Evolutionary conservation across 2,888 invertebrate genomes (phyloP).

Genomic region (Leptopilina drosophilae): DNA sequence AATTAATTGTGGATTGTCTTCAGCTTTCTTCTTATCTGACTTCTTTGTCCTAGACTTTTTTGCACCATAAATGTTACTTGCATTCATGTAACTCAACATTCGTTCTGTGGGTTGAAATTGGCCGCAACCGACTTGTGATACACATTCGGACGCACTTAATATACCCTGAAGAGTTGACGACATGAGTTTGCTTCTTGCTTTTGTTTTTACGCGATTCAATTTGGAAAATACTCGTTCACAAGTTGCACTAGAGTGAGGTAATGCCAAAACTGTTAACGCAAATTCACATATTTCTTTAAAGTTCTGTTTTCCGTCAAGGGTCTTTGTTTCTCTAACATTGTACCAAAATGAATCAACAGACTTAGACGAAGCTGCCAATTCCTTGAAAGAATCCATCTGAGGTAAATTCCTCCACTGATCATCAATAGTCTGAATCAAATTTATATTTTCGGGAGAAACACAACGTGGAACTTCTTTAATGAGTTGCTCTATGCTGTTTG

Average conservation of each 20-base stretch:
- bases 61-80: not conserved
- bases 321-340: not conserved
- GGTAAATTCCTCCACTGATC: slow-evolving; percentile 10
- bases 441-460: not conserved
- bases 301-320: not conserved
- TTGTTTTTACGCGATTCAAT: not conserved
- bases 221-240: not conserved
- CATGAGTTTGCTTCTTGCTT: not conserved
- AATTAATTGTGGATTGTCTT: too few relatives aligned
- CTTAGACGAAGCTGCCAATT: not conserved
- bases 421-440: slow-evolving; percentile 2
- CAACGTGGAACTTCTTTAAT: not conserved
- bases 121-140: not conserved
- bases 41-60: not conserved
- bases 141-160: not conserved
- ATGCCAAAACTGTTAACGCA: not conserved
- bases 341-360: not conserved
- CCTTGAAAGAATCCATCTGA: not conserved
- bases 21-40: not conserved
- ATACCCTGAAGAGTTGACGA: not conserved
- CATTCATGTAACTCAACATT: not conserved
- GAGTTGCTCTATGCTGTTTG: not conserved
- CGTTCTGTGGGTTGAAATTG: not conserved
- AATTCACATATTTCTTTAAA: slow-evolving; percentile 2
- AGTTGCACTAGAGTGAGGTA: not conserved